These are phyloP conservation scores for Pantherophis guttatus DNA, from an alignment of 2,113 vertebrate species.

Conservation along the genomic window DNA sequence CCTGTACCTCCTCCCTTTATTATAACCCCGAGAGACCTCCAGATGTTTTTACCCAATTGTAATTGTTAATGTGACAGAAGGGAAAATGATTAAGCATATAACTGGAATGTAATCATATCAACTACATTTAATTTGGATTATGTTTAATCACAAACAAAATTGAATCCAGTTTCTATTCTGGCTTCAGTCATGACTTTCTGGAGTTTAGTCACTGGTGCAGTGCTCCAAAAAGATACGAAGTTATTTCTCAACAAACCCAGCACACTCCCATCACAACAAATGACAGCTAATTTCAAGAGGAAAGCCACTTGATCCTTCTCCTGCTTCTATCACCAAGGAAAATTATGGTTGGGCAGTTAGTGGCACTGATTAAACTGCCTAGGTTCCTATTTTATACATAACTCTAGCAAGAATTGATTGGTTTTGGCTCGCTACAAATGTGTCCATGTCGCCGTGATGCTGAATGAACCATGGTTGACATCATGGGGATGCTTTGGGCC, in stretches of 20 bases:
- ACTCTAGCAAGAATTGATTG: background rate
- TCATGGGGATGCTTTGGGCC: background rate
- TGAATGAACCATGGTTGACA: background rate
- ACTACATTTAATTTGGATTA: background rate
- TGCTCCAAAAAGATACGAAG: background rate
- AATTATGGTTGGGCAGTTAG: background rate
- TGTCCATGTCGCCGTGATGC: background rate
- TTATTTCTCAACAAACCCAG: background rate
- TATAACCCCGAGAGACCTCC: background rate
- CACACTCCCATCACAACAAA: background rate
- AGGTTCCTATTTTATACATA: background rate
- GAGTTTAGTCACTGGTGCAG: background rate
- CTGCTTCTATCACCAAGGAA: background rate
- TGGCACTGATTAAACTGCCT: background rate
- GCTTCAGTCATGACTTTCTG: background rate
- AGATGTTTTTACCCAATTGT: background rate
- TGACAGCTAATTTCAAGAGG: background rate
- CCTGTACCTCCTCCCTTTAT: background rate
- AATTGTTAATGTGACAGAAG: background rate
- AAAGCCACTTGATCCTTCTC: background rate
- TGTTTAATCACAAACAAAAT: background rate
- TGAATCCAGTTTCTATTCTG: background rate
- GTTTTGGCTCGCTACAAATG: background rate
- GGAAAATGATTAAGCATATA: background rate
- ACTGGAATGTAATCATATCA: background rate